Conservation (phyloP, 2,888 invertebrate genomes). For the Protodeltote pygarga region DNA sequence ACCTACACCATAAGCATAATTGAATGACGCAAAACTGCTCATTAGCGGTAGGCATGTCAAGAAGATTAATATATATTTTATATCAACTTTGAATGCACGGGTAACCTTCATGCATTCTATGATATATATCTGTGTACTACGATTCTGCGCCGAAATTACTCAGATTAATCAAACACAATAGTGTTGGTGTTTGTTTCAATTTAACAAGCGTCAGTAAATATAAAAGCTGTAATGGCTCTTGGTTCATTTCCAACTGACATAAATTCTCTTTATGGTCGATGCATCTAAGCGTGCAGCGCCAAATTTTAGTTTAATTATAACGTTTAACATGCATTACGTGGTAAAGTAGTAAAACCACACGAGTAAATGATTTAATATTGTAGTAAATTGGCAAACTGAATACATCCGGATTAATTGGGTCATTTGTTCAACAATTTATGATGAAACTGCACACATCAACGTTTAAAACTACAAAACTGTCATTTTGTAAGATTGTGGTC, state of each 20-base stretch:
- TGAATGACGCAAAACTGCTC: slow-evolving; percentile 2
- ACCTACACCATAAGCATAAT: neutral
- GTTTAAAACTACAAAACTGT: slow-evolving; percentile 27
- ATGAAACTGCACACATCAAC: slow-evolving; percentile 32
- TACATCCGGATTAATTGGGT: too few species aligned
- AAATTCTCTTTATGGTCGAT: slow-evolving; percentile 60
- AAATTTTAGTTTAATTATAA: slow-evolving; percentile 58
- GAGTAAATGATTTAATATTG: too few species aligned
- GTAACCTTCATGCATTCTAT: slow-evolving; percentile 28
- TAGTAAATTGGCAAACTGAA: too few species aligned
- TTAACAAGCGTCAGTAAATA: slow-evolving; percentile 41
- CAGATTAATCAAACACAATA: slow-evolving; percentile 40
- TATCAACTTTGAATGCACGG: slow-evolving; percentile 26
- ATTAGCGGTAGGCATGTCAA: neutral
- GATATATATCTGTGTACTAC: too few species aligned
- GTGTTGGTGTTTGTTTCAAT: slow-evolving; percentile 39
- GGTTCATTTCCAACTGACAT: slow-evolving; percentile 65
- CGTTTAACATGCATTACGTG: slow-evolving; percentile 30
- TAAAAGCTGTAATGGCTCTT: slow-evolving; percentile 51
- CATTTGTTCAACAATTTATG: slow-evolving; percentile 22
- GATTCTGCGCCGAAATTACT: slow-evolving; percentile 22
- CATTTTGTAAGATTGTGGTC: slow-evolving; percentile 48
- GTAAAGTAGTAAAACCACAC: slow-evolving; percentile 3
- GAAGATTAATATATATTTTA: slow-evolving; percentile 7
- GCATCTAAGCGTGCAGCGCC: slow-evolving; percentile 53